Evolutionary conservation across 1,140 invertebrate species (phyloP).

Genomic region (Drosophila elegans): DNA sequence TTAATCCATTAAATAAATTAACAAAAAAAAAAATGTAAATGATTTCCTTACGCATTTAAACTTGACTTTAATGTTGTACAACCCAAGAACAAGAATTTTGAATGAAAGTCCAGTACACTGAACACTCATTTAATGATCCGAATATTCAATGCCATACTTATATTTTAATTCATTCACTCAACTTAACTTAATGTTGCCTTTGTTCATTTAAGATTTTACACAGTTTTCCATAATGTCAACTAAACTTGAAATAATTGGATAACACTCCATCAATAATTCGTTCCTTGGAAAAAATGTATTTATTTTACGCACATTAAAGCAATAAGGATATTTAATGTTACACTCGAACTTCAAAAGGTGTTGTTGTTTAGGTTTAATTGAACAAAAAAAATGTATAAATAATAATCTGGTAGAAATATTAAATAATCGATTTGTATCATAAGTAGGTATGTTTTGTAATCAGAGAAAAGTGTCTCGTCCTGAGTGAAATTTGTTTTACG

Average conservation of each 20-base stretch:
- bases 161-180: neutral
- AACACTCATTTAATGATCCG: too few species aligned
- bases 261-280: neutral
- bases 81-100: too few species aligned
- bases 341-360: too few species aligned
- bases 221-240: neutral
- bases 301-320: neutral
- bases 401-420: too few species aligned
- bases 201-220: neutral
- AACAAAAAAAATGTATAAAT: too few species aligned
- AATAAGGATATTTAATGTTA: neutral
- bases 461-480: conserved; percentile 7
- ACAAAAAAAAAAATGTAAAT: too few species aligned
- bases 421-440: neutral
- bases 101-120: too few species aligned
- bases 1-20: too few species aligned
- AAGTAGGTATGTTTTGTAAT: conserved; percentile 4
- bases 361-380: too few species aligned
- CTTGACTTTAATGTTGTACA: neutral
- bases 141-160: neutral
- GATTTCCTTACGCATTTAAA: too few species aligned
- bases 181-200: neutral
- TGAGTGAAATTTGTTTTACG: conserved; percentile 16
- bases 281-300: too few species aligned
- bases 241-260: neutral